These are phyloP conservation scores for Notarius quadriscutis DNA, from an alignment of 2,113 vertebrate species.

Conservation along the genomic window DNA sequence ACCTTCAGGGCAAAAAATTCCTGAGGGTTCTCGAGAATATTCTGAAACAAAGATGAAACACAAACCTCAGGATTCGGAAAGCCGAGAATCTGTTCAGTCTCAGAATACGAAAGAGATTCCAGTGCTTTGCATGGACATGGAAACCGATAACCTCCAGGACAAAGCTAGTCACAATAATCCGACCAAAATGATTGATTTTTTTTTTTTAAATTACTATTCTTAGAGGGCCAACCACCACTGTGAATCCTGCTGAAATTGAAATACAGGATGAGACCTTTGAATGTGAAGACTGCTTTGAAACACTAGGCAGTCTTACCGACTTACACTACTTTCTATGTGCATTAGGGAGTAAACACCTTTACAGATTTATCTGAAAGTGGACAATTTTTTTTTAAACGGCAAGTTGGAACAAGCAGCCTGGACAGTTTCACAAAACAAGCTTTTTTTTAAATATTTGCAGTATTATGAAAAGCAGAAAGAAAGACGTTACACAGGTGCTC, in stretches of 20 bases:
- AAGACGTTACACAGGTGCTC: neutral
- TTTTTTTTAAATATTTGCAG: neutral
- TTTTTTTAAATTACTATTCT: slow-evolving; percentile 37
- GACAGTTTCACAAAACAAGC: neutral
- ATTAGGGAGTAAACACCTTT: slow-evolving; percentile 23
- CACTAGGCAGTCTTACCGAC: slow-evolving; percentile 16
- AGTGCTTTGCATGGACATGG: neutral
- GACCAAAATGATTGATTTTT: neutral
- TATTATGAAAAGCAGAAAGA: neutral
- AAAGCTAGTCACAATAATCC: neutral
- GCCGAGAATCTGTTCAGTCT: neutral
- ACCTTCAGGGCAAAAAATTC: neutral
- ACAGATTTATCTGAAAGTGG: neutral
- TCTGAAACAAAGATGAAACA: neutral
- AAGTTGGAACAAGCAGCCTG: neutral
- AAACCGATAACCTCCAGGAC: neutral
- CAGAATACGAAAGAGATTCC: neutral
- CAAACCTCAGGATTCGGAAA: slow-evolving; percentile 39
- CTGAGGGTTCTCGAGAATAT: neutral
- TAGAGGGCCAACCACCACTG: slow-evolving; percentile 9
- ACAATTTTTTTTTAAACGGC: neutral
- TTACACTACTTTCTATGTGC: slow-evolving; percentile 49
- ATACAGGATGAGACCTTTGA: slow-evolving; percentile 26
- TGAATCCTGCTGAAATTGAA: neutral
- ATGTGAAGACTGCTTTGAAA: slow-evolving; percentile 49